Conservation (phyloP, 2,888 invertebrate genomes). For the Conistra vaccinii region DNA sequence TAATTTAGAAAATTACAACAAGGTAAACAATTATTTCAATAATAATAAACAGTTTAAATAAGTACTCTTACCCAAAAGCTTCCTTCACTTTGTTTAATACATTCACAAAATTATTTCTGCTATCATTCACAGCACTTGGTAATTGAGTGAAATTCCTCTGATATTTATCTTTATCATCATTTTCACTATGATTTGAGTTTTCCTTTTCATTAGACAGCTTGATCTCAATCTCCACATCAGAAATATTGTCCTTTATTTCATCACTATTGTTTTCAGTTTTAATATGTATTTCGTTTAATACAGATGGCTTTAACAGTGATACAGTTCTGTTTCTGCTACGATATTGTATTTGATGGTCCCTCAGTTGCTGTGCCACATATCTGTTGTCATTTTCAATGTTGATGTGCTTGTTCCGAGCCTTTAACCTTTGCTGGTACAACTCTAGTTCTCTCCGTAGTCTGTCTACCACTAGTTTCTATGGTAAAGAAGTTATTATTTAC, state of each 20-base stretch:
- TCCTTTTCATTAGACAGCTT: conserved; percentile 83
- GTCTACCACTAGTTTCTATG: conserved; percentile 90
- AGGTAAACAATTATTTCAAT: not conserved
- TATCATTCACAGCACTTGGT: conserved; percentile 80
- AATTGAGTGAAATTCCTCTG: conserved; percentile 77
- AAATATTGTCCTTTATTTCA: conserved; percentile 76
- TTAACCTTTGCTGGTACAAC: conserved; percentile 87
- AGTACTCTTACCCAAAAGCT: conserved; percentile 81
- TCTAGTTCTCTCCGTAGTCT: conserved; percentile 91
- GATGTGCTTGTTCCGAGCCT: conserved; percentile 84
- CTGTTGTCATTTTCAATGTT: conserved; percentile 86
- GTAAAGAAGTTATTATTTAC: conserved; percentile 37
- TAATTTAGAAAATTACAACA: not conserved
- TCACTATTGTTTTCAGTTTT: conserved; percentile 83
- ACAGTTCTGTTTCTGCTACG: conserved; percentile 79
- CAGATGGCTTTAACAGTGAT: conserved; percentile 87
- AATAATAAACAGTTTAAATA: not conserved
- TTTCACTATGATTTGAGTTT: conserved; percentile 81
- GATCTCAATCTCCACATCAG: conserved; percentile 83
- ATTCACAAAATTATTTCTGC: conserved; percentile 85
- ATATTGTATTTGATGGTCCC: conserved; percentile 85
- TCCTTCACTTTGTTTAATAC: conserved; percentile 87
- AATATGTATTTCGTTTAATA: conserved; percentile 86
- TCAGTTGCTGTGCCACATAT: conserved; percentile 86
- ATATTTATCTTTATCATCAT: conserved; percentile 80